These are phyloP conservation scores for Illadopsis cleaveri DNA, from an alignment of 2,113 vertebrate genomes.

Conservation along the genomic window DNA sequence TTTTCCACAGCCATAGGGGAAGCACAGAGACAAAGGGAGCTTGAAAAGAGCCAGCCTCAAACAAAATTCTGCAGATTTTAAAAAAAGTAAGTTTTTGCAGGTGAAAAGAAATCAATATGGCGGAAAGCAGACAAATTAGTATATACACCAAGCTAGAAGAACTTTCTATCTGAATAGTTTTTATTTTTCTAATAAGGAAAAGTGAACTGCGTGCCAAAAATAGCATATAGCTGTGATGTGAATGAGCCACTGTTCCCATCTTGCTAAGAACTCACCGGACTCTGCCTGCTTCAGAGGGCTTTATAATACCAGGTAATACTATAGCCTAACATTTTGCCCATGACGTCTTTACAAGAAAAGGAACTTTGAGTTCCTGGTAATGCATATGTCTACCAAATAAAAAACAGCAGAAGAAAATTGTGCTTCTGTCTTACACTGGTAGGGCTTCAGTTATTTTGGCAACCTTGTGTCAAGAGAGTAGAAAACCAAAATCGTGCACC, in stretches of 20 bases:
- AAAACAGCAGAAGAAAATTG: neutral
- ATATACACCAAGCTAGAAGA: neutral
- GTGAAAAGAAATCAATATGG: neutral
- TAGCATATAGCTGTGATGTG: conserved; percentile 28
- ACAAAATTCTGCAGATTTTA: neutral
- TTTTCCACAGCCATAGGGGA: neutral
- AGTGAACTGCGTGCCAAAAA: conserved; percentile 17
- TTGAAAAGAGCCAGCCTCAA: neutral
- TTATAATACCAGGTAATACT: conserved; percentile 38
- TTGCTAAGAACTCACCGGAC: conserved; percentile 39
- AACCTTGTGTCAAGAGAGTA: neutral
- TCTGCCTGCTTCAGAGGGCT: neutral
- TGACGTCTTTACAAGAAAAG: conserved; percentile 37
- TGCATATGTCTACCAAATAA: neutral
- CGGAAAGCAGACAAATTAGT: neutral
- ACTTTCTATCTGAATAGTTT: neutral
- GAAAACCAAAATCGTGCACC: neutral
- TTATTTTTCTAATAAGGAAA: conserved; percentile 29
- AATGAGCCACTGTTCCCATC: conserved; percentile 32
- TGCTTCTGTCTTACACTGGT: neutral
- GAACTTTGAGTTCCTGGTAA: conserved; percentile 40
- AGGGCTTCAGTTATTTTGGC: neutral
- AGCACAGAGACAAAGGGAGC: neutral
- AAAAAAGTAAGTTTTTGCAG: neutral
- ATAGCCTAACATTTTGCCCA: conserved; percentile 49